Evolutionary conservation across 2,888 invertebrate genomes (phyloP), one percentile per base, ranked within the genome.

Genomic region (Lumbricus terrestris): DNA sequence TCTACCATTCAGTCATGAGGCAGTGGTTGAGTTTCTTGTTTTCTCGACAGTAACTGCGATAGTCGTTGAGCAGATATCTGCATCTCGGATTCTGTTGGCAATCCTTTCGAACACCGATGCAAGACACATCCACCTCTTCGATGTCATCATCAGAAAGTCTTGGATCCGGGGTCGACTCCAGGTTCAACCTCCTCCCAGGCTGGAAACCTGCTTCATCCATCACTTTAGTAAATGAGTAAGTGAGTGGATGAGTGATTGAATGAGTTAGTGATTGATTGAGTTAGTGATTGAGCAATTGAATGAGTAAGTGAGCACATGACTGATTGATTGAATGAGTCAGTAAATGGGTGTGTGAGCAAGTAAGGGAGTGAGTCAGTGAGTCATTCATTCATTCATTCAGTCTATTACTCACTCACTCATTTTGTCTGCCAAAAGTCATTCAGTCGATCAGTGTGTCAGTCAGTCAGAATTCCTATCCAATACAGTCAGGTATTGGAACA

Each of bases 71-170:
- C 15, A 90, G 42, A 23, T 47, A 54, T 13, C 33, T 54, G 88
- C 90, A 90, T 35, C 88, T 88, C 33, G 37, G 15, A 40, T 69
- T 88, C 37, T 18, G 13, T 29, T 47, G 83, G 69, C 90, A 90
- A 13, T 88, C 83, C 90, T 69, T 90, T 33, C 90, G 90, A 34
- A 54, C 88, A 6, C 90, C 88, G 34, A 90, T 90, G 37, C 90
- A 90, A 20, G 90, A 90, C 90, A 88, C 35, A 29, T 90, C 90
- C 33, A 47, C 47, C 37, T 69, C 47, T 18, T 90, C 90, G 6
- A 29, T 2, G n/a, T 69, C 69, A 8, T 29, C n/a, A n/a, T 69
- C 69, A 29, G 11, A 69, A 16, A n/a, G 0, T 69, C 69, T 5
- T 8, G 69, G 69, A n/a, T 69, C 69, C 11, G n/a, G n/a, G n/a